These are phyloP conservation scores for Drosophila leontia DNA, from an alignment of 1,140 invertebrate species.

Conservation along the genomic window DNA sequence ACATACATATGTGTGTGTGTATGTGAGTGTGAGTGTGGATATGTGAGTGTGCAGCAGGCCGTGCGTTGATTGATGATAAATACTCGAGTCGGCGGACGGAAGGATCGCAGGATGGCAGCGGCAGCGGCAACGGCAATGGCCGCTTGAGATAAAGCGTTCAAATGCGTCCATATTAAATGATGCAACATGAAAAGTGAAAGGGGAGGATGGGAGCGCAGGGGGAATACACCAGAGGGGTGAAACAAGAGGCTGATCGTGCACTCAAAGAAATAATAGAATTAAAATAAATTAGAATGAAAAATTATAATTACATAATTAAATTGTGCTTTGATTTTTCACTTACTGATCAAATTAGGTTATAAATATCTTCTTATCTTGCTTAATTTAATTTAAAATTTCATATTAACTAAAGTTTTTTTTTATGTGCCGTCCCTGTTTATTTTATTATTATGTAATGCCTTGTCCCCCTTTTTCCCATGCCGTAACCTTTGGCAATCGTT, in stretches of 20 bases:
- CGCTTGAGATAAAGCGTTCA: constrained; percentile 79
- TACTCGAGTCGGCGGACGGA: constrained; percentile 53
- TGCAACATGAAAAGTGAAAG: constrained; percentile 74
- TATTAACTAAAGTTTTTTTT: not conserved
- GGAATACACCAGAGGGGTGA: constrained; percentile 1
- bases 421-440: constrained; percentile 33
- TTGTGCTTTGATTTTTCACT: too few species aligned
- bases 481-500: constrained; percentile 58
- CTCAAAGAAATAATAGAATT: not conserved
- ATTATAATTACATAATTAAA: too few species aligned
- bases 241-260: not conserved
- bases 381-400: not conserved
- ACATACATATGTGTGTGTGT: constrained; percentile 30
- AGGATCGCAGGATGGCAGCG: constrained; percentile 15
- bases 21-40: not conserved
- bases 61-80: constrained; percentile 81
- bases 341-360: too few species aligned
- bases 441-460: constrained; percentile 75
- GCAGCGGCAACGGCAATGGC: constrained; percentile 15
- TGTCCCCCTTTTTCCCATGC: constrained; percentile 24
- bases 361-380: too few species aligned
- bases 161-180: constrained; percentile 81
- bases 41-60: constrained; percentile 65
- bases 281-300: too few species aligned
- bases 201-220: not conserved